A percentile compares a stretch with the other conserved stretches of the same genome.
Conservation (phyloP, 1,140 invertebrate genomes). For the Steinernema khuongi region DNA sequence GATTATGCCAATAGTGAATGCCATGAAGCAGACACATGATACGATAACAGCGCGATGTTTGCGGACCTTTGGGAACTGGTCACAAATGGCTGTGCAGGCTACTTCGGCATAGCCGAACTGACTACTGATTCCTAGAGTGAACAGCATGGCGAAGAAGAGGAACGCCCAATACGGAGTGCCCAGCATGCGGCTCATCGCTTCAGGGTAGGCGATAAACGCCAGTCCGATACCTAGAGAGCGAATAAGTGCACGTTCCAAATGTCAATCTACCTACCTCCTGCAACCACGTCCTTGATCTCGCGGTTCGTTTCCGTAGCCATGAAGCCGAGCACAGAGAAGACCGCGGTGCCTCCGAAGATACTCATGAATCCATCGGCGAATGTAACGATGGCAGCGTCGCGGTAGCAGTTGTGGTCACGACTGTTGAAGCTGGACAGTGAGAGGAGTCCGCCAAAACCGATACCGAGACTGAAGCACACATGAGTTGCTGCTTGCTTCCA, state of each 20-base stretch:
- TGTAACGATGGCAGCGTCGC: slow-evolving; percentile 67
- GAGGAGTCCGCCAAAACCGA: slow-evolving; percentile 31
- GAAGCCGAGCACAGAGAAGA: slow-evolving; percentile 68
- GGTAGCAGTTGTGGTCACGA: slow-evolving; percentile 25
- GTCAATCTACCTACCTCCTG: slow-evolving; percentile 60
- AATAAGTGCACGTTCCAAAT: slow-evolving; percentile 20
- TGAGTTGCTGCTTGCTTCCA: slow-evolving; percentile 33
- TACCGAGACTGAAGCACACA: slow-evolving; percentile 27
- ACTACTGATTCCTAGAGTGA: slow-evolving; percentile 59
- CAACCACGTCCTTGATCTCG: slow-evolving; percentile 65
- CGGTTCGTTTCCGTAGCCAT: slow-evolving; percentile 62
- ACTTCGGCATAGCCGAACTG: slow-evolving; percentile 39
- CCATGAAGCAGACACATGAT: neutral
- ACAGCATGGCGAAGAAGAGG: slow-evolving; percentile 60
- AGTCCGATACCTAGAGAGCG: slow-evolving; percentile 43
- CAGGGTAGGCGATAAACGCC: slow-evolving; percentile 59
- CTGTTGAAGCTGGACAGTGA: slow-evolving; percentile 28
- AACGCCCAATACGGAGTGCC: slow-evolving; percentile 62
- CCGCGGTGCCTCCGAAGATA: slow-evolving; percentile 66
- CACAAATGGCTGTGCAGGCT: neutral
- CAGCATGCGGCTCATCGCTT: slow-evolving; percentile 59
- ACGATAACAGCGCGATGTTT: neutral
- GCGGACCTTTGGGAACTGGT: slow-evolving; percentile 1
- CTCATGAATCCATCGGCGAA: slow-evolving; percentile 67
- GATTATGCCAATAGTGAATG: neutral